phyloP scores from a whole-genome alignment of 2,113 vertebrate genomes.

The Indri indri region DNA sequence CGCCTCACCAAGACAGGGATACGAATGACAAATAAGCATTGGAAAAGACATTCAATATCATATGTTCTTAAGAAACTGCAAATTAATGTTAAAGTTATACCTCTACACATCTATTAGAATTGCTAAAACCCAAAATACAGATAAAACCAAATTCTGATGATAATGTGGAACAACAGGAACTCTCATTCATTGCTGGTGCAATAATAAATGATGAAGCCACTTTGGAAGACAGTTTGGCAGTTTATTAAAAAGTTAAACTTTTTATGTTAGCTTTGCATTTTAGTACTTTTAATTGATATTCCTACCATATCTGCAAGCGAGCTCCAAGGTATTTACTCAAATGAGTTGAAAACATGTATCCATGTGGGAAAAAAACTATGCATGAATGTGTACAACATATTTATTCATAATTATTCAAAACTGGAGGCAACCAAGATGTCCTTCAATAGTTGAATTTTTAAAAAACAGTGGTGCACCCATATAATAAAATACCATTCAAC shows the following conservation, averaged over 20 bases:
- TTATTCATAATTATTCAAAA: background rate
- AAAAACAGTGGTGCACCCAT: background rate
- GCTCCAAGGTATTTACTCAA: background rate
- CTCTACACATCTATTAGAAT: background rate
- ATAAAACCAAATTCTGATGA: background rate
- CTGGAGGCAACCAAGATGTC: background rate
- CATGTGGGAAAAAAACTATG: background rate
- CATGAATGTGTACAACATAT: background rate
- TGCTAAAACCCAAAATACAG: background rate
- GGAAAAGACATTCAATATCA: background rate
- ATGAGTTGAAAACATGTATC: background rate
- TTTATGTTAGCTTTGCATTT: no score
- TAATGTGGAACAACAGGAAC: background rate
- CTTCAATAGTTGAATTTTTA: background rate
- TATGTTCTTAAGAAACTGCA: background rate
- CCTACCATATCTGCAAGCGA: background rate
- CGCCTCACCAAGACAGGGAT: background rate
- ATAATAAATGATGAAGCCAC: background rate
- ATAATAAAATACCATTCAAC: background rate
- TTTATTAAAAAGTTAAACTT: background rate
- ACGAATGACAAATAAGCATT: background rate
- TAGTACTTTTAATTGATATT: background rate
- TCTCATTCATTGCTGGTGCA: background rate
- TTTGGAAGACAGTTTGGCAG: background rate
- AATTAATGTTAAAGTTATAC: background rate